Evolutionary conservation across 2,113 vertebrate genomes (phyloP).

Genomic region (Atractosteus spatula): DNA sequence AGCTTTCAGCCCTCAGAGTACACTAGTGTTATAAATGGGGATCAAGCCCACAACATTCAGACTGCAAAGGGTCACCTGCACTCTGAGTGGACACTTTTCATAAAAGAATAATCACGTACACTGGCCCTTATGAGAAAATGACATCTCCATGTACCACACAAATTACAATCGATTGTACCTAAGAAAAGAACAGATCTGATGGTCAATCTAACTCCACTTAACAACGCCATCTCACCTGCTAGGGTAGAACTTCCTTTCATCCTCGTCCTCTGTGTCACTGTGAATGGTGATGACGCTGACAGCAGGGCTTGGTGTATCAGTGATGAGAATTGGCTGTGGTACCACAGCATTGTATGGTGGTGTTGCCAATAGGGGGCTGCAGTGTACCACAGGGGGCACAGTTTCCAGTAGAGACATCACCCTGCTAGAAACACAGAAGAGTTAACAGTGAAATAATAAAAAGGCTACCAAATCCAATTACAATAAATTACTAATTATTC

Average conservation of each 20-base stretch:
- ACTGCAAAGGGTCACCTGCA: no score
- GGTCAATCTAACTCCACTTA: no score
- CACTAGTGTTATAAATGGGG: no score
- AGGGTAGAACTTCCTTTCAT: slow-evolving; percentile 86
- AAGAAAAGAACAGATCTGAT: no score
- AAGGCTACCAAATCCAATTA: neutral
- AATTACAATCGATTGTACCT: no score
- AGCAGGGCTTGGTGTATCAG: slow-evolving; percentile 91
- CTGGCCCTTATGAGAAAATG: no score
- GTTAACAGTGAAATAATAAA: neutral
- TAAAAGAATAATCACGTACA: no score
- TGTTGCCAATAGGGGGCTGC: slow-evolving; percentile 67
- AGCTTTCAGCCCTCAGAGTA: no score
- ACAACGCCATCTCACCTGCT: slow-evolving; percentile 53
- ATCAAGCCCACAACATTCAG: no score
- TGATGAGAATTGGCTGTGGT: slow-evolving; percentile 92
- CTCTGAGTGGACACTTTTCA: no score
- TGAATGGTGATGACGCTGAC: slow-evolving; percentile 98
- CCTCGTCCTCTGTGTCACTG: slow-evolving; percentile 94
- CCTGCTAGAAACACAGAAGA: slow-evolving; percentile 52
- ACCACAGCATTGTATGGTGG: slow-evolving; percentile 71
- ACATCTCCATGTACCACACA: no score
- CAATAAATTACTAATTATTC: no score
- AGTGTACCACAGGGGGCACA: slow-evolving; percentile 71
- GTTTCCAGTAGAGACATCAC: slow-evolving; percentile 67